Base-by-base conservation (phyloP, 2,113 vertebrate species). In the Macquaria australasica region DNA sequence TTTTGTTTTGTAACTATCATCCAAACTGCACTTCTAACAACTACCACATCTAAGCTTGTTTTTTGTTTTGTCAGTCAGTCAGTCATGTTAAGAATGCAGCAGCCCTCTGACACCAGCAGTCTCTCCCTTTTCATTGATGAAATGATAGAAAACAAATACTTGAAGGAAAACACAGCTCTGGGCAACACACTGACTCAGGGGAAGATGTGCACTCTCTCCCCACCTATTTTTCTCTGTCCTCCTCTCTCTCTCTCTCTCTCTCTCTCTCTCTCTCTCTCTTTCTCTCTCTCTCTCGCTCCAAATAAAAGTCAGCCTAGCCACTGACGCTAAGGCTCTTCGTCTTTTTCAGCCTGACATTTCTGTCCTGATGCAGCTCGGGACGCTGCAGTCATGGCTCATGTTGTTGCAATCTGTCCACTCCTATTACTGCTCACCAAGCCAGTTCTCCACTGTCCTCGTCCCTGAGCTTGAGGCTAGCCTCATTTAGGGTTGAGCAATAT, bases 361-460 rank as follows among this genome's bases (percentile, higher is more conserved):
- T 88, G 91, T 83, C 83, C 82, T 74, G 80, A 75, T 71, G 80
- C 87, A 83, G 84, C 67, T 81, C 73, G 51, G 69, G 77, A 83
- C 66, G 25, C 85, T 83, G 77, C 37, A 81, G 85, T 92, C 85
- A 88, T 60, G 70, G 70, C 79, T 90, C 66, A 83, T 84, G 75
- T 60, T 87, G 73, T 68, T 82, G 63, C 77, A 64, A 59, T 58
- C 77, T 85, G 82, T 90, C 86, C 39, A 73, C 73, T 91, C 89
- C 8, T 77, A 79, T 92, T 83, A 84, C 87, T 74, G 80, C 73
- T 83, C 80, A 76, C 34, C 2, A 12, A 64, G 43, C 59, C 63
- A 64, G 12, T 50, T 68, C 28, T 68, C 37, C 50, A 18, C 72
- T 69, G 82, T 75, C 81, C 69, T 48, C 81, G 73, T 69, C 50